A percentile compares a stretch with the other conserved stretches of the same genome.
Conservation (phyloP, 2,888 invertebrate species). For the Melieria crassipennis region DNA sequence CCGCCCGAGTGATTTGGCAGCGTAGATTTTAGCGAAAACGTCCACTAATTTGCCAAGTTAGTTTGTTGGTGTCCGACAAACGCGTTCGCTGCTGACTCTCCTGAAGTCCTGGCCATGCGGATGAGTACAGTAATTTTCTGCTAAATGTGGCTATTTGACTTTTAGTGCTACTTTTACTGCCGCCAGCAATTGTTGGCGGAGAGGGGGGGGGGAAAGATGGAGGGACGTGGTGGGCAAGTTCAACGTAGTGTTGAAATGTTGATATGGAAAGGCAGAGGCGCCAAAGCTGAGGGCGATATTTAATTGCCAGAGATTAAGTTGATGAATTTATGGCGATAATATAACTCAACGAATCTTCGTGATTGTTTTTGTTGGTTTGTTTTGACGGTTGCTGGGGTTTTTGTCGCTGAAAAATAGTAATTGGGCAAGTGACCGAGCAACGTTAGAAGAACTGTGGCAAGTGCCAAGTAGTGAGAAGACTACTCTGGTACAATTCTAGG, state of each 20-base stretch:
- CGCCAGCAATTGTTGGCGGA: background rate
- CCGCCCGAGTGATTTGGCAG: constrained; percentile 56
- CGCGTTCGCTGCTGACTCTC: constrained; percentile 13
- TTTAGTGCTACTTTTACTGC: constrained; percentile 33
- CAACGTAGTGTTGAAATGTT: too few species aligned
- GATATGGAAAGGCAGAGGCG: too few species aligned
- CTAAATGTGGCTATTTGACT: constrained; percentile 50
- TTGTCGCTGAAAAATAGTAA: too few species aligned
- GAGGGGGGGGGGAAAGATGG: constrained; percentile 16
- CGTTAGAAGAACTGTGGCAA: too few species aligned
- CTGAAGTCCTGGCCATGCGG: background rate
- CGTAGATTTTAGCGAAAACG: constrained; percentile 55
- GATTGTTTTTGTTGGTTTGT: too few species aligned
- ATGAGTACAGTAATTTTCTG: constrained; percentile 34
- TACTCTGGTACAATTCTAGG: too few species aligned
- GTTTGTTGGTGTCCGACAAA: background rate
- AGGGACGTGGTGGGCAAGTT: background rate
- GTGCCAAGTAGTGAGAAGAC: too few species aligned
- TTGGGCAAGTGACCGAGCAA: too few species aligned
- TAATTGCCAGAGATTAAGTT: constrained; percentile 53
- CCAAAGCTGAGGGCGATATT: constrained; percentile 40
- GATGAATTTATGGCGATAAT: constrained; percentile 20
- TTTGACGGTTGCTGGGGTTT: too few species aligned
- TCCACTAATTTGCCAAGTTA: constrained; percentile 48
- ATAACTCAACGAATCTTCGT: background rate